Evolutionary conservation across 2,797 vertebrate genomes (phyloP), one percentile per base, ranked within the genome.

Genomic region (Manis javanica): DNA sequence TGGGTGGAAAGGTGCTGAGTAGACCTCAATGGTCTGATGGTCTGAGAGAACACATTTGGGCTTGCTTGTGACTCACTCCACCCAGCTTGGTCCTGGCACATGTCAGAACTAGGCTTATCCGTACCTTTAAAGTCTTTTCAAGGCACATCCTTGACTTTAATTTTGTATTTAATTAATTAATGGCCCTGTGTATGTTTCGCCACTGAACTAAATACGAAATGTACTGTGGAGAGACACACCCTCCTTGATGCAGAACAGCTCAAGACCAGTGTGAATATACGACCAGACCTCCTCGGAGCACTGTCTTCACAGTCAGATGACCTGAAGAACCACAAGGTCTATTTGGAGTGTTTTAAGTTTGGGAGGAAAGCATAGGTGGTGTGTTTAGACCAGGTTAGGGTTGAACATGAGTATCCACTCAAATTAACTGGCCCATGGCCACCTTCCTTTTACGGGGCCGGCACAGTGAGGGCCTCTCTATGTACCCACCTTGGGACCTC

Each of bases 61-160:
- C 49, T 83, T 42, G 85, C 37, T 66, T 19, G 10, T 84, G 89
- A 94, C 42, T 96, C 87, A 93, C 8, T 14, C 39, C 39, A 13
- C 46, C 31, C 68, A 42, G 24, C 71, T 61, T 88, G 69, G 31
- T 74, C 71, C n/a, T 55, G 7, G 49, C 34, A 90, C 24, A 0
- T 63, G 34, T 72, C 78, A 85, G 57, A 84, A 68, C 71, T 64
- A 49, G 89, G 93, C 26, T 90, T 87, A 87, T 72, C 72, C 66
- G 69, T 87, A 63, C 24, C 21, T 96, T 69, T 61, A 64, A 86
- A 96, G 82, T 31, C 84, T 95, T 92, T 93, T 37, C 88, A 77
- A 96, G 77, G 71, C 84, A 49, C 71, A 31, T 84, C 75, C 84
- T 61, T 93, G 55, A 68, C 66, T 79, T 95, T 87, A 81, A 61